phyloP scores from a whole-genome alignment of 2,888 invertebrate genomes.

The Trichogramma evanescens region DNA sequence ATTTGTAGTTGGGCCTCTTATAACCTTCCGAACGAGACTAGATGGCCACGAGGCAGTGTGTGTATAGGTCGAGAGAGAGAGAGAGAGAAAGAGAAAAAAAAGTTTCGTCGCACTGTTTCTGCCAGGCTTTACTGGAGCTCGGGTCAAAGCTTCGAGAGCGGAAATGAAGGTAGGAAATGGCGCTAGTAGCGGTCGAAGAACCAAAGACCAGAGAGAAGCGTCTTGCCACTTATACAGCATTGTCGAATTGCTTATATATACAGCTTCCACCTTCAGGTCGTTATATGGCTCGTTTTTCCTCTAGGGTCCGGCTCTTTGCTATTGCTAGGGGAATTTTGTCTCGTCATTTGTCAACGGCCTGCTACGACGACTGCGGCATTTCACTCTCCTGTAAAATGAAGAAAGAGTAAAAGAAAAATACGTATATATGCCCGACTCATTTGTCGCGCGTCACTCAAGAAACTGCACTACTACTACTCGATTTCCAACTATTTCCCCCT shows the following conservation, averaged over 20 bases:
- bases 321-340: constrained; percentile 1
- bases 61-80: constrained; percentile 7
- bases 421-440: constrained; percentile 10
- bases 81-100: neutral
- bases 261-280: too few species aligned
- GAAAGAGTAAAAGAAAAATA: neutral
- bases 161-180: neutral
- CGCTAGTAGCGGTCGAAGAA: neutral
- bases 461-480: too few species aligned
- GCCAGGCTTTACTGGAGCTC: too few species aligned
- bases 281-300: too few species aligned
- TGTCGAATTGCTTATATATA: neutral
- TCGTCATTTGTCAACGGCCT: constrained; percentile 15
- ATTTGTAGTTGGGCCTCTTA: neutral
- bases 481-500: too few species aligned
- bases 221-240: constrained; percentile 7
- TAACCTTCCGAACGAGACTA: constrained; percentile 1
- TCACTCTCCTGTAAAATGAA: too few species aligned
- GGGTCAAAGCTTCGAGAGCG: too few species aligned
- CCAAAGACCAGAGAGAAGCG: constrained; percentile 5
- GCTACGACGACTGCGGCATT: neutral
- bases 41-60: neutral
- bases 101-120: neutral
- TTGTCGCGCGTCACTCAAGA: constrained; percentile 15
- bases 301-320: too few species aligned